These are phyloP conservation scores for Lepus timidus DNA, from an alignment of 2,113 vertebrate genomes.

Conservation along the genomic window DNA sequence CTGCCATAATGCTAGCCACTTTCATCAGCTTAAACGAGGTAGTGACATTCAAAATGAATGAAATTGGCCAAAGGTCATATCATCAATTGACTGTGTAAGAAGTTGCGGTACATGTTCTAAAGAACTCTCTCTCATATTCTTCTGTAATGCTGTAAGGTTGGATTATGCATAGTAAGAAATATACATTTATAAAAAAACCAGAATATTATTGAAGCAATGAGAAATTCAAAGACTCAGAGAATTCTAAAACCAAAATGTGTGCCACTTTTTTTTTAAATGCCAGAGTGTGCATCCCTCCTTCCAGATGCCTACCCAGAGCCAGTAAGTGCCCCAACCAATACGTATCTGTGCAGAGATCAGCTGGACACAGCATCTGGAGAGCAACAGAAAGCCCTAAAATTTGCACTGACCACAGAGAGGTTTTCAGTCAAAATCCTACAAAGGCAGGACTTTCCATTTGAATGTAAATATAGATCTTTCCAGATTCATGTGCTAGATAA, in stretches of 20 bases:
- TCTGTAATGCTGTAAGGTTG: neutral
- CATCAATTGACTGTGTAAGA: neutral
- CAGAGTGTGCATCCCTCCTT: neutral
- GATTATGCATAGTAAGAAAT: constrained; percentile 32
- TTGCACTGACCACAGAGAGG: neutral
- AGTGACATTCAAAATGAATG: neutral
- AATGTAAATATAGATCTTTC: neutral
- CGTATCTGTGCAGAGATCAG: neutral
- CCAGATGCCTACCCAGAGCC: neutral
- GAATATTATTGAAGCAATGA: constrained; percentile 11
- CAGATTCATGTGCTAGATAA: neutral
- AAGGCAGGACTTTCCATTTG: neutral
- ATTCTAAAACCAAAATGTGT: constrained; percentile 14
- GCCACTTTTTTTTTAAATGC: neutral
- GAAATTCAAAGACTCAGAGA: constrained; percentile 45
- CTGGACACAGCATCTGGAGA: neutral
- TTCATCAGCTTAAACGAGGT: neutral
- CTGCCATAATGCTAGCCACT: no score
- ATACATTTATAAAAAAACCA: neutral
- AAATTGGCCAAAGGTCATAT: neutral
- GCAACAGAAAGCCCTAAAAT: neutral
- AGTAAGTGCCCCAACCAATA: neutral
- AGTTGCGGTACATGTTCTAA: neutral
- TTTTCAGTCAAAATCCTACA: neutral
- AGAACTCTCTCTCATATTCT: neutral